Base-by-base conservation (phyloP, 2,113 vertebrate genomes). In the Oostethus manadensis region DNA sequence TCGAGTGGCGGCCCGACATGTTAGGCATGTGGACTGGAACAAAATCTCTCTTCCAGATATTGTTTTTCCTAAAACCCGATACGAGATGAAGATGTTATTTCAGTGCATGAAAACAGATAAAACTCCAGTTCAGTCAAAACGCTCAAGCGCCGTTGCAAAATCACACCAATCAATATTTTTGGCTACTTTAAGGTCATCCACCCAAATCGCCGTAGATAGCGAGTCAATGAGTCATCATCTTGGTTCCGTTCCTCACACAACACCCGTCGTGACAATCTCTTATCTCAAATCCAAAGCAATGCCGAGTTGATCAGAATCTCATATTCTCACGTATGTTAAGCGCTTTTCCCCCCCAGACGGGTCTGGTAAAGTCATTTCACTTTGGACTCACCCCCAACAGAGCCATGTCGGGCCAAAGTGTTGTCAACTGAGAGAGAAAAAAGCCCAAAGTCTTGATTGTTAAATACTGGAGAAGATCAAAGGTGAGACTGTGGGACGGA, bases 241-340 rank as follows among this genome's bases (percentile, higher is more conserved):
- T 54, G 51, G 33, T 51, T 17, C 6, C 38, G 13, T 15, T 7
- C 3, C 33, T n/a, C 10, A 53, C 8, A 18, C 51, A 38, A 38
- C 18, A 38, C 11, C 10, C n/a, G n/a, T 29, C 5, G n/a, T 18
- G n/a, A 20, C 51, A 55, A 40, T 17, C 22, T 33, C 13, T 55
- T 15, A 55, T 55, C 51, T 38, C n/a, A 55, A 38, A 58, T 10
- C 13, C 42, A 55, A 60, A 46, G 38, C 45, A 2, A 70, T 72
- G 58, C 21, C 15, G 60, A 58, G 17, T 10, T 3, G 10, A 50
- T 45, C 56, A 15, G 10, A 65, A 17, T 42, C 10, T 61, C 38
- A 14, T 42, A 42, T 54, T 76, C 58, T 49, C 35, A 65, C 16
- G 40, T 21, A 43, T 8, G 20, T 23, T 18, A 29, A 40, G 0